These are phyloP conservation scores for Natator depressus DNA, from an alignment of 2,113 vertebrate genomes.

Conservation along the genomic window DNA sequence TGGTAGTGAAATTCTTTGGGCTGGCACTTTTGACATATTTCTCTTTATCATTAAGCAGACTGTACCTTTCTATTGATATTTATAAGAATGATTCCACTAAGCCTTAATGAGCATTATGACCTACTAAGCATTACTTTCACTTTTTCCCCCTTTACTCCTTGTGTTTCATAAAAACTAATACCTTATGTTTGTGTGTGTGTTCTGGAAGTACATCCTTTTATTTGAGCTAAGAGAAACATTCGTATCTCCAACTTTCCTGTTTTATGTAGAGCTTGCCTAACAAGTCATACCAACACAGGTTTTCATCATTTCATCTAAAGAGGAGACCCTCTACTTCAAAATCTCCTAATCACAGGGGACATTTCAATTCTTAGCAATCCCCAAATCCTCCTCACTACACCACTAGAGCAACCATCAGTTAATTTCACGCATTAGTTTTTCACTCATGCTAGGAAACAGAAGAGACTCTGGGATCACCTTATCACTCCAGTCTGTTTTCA, in stretches of 20 bases:
- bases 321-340: not conserved
- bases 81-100: not conserved
- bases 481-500: too few relatives aligned
- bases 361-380: not conserved
- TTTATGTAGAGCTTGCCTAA: not conserved
- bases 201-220: not conserved
- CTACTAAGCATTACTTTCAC: not conserved
- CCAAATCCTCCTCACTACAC: not conserved
- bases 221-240: not conserved
- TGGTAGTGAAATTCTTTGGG: not conserved
- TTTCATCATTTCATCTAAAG: not conserved
- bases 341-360: not conserved
- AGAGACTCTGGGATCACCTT: too few relatives aligned
- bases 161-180: not conserved
- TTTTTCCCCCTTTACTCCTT: not conserved
- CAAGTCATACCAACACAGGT: not conserved
- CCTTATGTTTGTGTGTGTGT: not conserved
- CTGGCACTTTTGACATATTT: not conserved
- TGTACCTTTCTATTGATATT: not conserved
- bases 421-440: not conserved
- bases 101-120: not conserved
- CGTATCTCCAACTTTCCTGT: not conserved
- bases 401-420: not conserved
- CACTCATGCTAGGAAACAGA: not conserved
- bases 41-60: not conserved